Base-by-base conservation (phyloP, 2,888 invertebrate species). In the Auanema sp. region DNA sequence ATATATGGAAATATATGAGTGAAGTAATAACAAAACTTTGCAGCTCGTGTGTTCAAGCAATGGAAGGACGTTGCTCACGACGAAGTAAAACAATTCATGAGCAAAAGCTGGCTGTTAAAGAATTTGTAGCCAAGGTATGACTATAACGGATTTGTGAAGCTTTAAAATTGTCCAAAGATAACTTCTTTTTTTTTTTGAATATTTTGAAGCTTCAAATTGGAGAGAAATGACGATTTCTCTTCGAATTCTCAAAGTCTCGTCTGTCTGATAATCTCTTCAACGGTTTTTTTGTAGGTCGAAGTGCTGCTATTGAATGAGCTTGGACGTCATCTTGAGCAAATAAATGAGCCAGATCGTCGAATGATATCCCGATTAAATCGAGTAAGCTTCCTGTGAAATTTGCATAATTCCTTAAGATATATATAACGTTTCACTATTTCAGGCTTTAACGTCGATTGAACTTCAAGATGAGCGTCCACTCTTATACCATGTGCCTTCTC, bases 401-500 rank as follows among this genome's bases (percentile, higher is more conserved):
- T 21, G 16, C 53, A 25, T 23, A 18, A 52, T n/a, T 52, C 24
- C n/a, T n/a, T 18, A 10, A 47, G 16, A 21, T 5, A 47, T 21
- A 47, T 47, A 21, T 47, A 21, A 47, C 21, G 47, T 21, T 21
- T 47, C 47, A 21, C 16, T 4, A 33, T 44, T 57, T 14, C 40
- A 64, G 64, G 71, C 69, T 50, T 51, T 74, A 24, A 66, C 66
- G 10, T 68, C 64, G 21, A 64, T 68, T 11, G 70, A 74, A 50
- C 43, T 71, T 52, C 60, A 65, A 33, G 76, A 74, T 50, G 66
- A 71, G 3, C 58, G 74, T 10, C 74, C 74, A 1, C 60, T 60
- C 4, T 69, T 76, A 23, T 76, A 76, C 56, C 76, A 76, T 47
- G 66, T 76, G 11, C 76, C 74, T 4, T 76, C 76, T 1, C 76